Evolutionary conservation across 2,113 vertebrate genomes (phyloP), one percentile per base, ranked within the genome.

Genomic region (Centropristis striata): DNA sequence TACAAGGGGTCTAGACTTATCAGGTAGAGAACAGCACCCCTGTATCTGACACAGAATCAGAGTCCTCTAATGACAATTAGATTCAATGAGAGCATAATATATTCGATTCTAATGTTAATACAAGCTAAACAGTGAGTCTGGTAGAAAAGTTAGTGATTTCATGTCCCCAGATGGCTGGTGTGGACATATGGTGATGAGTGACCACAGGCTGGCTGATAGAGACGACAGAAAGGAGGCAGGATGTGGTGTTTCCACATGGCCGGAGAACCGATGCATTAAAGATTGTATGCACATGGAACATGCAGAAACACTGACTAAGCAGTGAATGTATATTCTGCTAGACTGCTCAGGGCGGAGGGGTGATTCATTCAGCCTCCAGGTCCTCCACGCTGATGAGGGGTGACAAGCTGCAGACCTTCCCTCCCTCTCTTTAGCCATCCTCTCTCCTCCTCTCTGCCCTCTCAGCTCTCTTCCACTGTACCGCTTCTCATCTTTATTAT

Each of bases 291-390:
- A 64, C 75, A 71, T 9, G 36, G 51, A 73, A 49, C 49, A 46
- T 2, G 21, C 39, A 75, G 71, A 78, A 85, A 67, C 60, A 61
- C 54, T 44, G 71, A 84, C 80, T 28, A 55, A 75, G 66, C 87
- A 70, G 21, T 25, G 37, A 32, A 41, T 54, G 71, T 68, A 46
- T 60, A 67, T 46, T 37, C 41, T 61, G 71, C 54, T n/a, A 54
- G 58, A 81, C 47, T 23, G 65, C 69, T 64, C 44, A 11, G 23
- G 28, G 79, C 58, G 16, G 71, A 36, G 23, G 12, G 2, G 39
- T 91, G 90, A 91, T 50, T 90, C 84, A 88, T 39, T 60, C 41
- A 41, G 64, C 70, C 68, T 18, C 60, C 37, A 21, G 65, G 8
- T 60, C 75, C 66, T 69, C 58, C 8, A 42, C 13, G 2, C 59